A percentile compares a stretch with the other conserved stretches of the same genome.
phyloP scores from a whole-genome alignment of 2,888 invertebrate genomes.

The Craniophora ligustri region DNA sequence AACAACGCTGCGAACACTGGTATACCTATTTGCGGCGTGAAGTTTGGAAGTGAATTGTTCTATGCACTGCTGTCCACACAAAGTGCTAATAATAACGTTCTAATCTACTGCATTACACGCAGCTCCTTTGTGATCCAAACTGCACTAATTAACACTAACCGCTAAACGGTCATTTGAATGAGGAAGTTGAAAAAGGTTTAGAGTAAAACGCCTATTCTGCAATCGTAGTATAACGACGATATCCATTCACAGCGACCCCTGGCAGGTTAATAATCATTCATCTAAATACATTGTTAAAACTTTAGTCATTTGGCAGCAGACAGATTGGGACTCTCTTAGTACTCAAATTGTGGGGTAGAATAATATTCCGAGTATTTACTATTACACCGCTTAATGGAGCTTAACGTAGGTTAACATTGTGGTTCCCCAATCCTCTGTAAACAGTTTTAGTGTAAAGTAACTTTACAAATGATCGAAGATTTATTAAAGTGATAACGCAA shows the following conservation, averaged over 20 bases:
- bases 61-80: conserved; percentile 54
- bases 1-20: conserved; percentile 78
- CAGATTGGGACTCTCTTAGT: conserved; percentile 33
- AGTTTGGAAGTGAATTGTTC: conserved; percentile 68
- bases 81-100: conserved; percentile 61
- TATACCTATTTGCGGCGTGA: conserved; percentile 69
- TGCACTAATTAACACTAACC: conserved; percentile 32
- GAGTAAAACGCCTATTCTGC: conserved; percentile 14
- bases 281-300: conserved; percentile 52
- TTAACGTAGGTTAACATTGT: conserved; percentile 21
- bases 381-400: conserved; percentile 17
- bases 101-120: conserved; percentile 44
- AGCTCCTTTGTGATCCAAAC: conserved; percentile 24
- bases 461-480: conserved; percentile 1
- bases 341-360: conserved; percentile 32
- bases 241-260: conserved; percentile 34
- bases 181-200: conserved; percentile 33
- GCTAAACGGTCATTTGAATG: conserved; percentile 12
- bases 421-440: conserved; percentile 22
- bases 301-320: conserved; percentile 48
- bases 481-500: conserved; percentile 13
- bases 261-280: conserved; percentile 53
- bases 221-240: conserved; percentile 20
- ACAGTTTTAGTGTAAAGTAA: conserved; percentile 2
- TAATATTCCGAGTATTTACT: conserved; percentile 39